Base-by-base conservation (phyloP, 2,888 invertebrate species). In the Choreutis nemorana region DNA sequence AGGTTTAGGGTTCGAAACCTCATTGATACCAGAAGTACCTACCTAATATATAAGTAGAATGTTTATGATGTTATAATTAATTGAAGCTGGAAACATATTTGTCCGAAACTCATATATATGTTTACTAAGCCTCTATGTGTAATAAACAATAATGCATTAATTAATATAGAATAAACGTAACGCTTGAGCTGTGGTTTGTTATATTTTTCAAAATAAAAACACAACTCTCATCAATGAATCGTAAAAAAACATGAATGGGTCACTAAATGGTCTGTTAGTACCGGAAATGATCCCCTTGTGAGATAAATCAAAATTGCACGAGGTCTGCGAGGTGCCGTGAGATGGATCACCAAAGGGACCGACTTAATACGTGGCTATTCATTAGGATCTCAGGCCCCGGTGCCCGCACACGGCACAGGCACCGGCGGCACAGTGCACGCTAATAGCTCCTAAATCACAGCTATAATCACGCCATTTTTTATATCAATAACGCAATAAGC, bases 281-380 rank as follows among this genome's bases (percentile, higher is more conserved):
- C 70, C 73, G 77, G 77, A 77, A 73, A 73, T 59, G 59, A 54
- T 48, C 55, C 45, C 48, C 55, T 58, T 51, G 49, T 54, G 52
- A 65, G 67, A 73, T 75, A 72, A 73, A 73, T 77, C 72, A 75
- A 73, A 77, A 73, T 75, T 73, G 62, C 64, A 71, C 67, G 50
- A 49, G 46, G 35, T 34, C 31, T 15, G 11, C 40, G 51, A 51
- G 50, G 51, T 48, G 44, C 38, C 38, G 46, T n/a, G n/a, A n/a
- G n/a, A n/a, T 35, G 41, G 38, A 43, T 40, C 41, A 35, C 48
- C 49, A 64, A 68, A 65, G 51, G 53, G 41, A 35, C 54, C 61
- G 56, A 54, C 50, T 42, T 44, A 40, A 41, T 39, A 27, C 43
- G 37, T 42, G n/a, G 41, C 61, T 60, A 57, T 57, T 57, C 55